Evolutionary conservation across 1,140 invertebrate species (phyloP).

Genomic region (Anagrus nilaparvatae): DNA sequence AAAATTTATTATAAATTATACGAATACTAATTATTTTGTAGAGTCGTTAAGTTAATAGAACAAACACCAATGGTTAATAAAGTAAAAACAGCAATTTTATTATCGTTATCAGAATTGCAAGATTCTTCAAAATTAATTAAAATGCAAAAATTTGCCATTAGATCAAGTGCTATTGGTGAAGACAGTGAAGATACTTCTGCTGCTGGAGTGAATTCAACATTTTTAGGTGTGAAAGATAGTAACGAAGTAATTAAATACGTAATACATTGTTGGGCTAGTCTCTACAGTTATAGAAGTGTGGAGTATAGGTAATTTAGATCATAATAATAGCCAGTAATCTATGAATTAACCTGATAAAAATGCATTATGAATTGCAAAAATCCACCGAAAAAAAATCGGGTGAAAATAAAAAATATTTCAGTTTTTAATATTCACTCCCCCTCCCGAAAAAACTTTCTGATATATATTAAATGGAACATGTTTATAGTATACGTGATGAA

Average conservation of each 20-base stretch:
- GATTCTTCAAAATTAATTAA: constrained; percentile 21
- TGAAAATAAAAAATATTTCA: too few species aligned
- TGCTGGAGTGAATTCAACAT: constrained; percentile 76
- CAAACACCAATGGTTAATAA: constrained; percentile 18
- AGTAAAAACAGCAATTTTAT: constrained; percentile 29
- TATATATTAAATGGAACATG: too few species aligned
- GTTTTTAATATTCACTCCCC: too few species aligned
- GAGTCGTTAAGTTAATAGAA: constrained; percentile 21
- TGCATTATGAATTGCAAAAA: too few species aligned
- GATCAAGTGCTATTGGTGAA: constrained; percentile 59
- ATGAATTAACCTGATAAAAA: too few species aligned
- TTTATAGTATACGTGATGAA: too few species aligned
- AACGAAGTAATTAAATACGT: constrained; percentile 49
- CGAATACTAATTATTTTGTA: too few species aligned
- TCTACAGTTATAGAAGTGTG: constrained; percentile 64
- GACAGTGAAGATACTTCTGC: constrained; percentile 67
- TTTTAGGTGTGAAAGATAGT: constrained; percentile 50
- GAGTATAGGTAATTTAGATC: constrained; percentile 50
- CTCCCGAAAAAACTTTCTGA: too few species aligned
- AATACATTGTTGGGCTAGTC: constrained; percentile 68
- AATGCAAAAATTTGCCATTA: constrained; percentile 44
- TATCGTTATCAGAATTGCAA: constrained; percentile 34
- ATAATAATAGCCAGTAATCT: too few species aligned
- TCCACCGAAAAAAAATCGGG: too few species aligned
- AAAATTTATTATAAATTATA: neutral